Base-by-base conservation (phyloP, 1,140 invertebrate genomes). In the Drosophila dunni region DNA sequence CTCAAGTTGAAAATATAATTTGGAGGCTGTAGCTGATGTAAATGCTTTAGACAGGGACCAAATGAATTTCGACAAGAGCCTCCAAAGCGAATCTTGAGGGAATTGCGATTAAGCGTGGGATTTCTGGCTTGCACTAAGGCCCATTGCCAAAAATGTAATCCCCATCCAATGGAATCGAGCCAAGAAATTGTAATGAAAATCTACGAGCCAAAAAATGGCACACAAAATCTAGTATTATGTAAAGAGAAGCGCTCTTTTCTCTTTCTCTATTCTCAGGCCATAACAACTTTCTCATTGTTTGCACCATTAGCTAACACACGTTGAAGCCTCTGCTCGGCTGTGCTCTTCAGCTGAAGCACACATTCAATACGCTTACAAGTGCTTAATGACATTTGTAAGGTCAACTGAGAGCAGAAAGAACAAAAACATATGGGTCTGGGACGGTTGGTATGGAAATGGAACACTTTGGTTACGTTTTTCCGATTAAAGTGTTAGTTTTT, bases 171-270 rank as follows among this genome's bases (percentile, higher is more conserved):
- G 51, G 45, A 66, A 66, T 53, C 40, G 38, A 38, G 79, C 68
- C 78, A 81, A 69, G 63, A 81, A 81, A 77, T 67, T 70, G 36
- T 51, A 50, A 64, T 79, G 56, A 58, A 58, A 68, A 68, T 60
- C 62, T 46, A 13, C 50, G 67, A 58, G 76, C 58, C 76, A 76
- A 76, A 40, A 62, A 62, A 40, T 62, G 17, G 34, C 45, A 78
- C 62, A 69, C 68, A 65, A 78, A 44, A 74, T 69, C 36, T 79
- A 79, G 69, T 79, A 54, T 42, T 29, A 53, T 64, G 11, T 58
- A 58, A 44, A 46, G 44, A 51, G 8, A 11, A 3, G 6, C 11
- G 20, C 8, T 24, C 40, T 20, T 6, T 38, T 5, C 36, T 9
- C 34, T 44, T 50, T 29, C 50, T 38, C 34, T 54, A 34, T 38